phyloP scores from a whole-genome alignment of 2,113 vertebrate genomes.

The Mesocricetus auratus region DNA sequence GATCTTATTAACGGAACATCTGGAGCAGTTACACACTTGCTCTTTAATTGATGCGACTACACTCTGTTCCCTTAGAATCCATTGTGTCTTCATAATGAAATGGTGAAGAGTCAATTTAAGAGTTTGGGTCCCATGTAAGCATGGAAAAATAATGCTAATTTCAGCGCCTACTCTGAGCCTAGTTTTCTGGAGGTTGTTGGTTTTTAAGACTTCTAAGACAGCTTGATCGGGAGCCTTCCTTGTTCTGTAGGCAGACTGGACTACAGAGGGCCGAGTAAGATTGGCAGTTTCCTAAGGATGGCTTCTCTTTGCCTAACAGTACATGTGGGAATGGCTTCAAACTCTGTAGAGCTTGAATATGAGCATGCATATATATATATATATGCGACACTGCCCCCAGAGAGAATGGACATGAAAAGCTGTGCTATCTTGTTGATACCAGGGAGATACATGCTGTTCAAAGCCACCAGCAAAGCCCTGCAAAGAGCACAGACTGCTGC shows the following conservation, averaged over 20 bases:
- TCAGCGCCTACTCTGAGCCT: slow-evolving; percentile 46
- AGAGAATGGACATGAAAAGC: background rate
- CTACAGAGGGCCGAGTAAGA: slow-evolving; percentile 73
- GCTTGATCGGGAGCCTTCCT: slow-evolving; percentile 73
- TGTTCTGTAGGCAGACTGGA: slow-evolving; percentile 68
- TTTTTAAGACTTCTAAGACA: slow-evolving; percentile 46
- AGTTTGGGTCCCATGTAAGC: slow-evolving; percentile 29
- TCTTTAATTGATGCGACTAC: slow-evolving; percentile 75
- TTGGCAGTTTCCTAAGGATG: slow-evolving; percentile 74
- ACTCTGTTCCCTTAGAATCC: slow-evolving; percentile 24
- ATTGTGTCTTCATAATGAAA: slow-evolving; percentile 61
- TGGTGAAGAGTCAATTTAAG: slow-evolving; percentile 45
- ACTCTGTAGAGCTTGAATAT: slow-evolving; percentile 55
- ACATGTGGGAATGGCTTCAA: slow-evolving; percentile 67
- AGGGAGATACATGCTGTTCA: slow-evolving; percentile 51
- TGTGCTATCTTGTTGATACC: background rate
- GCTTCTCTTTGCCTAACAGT: slow-evolving; percentile 77
- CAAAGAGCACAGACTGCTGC: slow-evolving; percentile 31
- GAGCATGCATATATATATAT: too few relatives aligned
- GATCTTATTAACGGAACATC: slow-evolving; percentile 76
- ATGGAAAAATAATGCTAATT: slow-evolving; percentile 69
- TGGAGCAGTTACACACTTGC: slow-evolving; percentile 62
- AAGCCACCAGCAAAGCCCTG: slow-evolving; percentile 53
- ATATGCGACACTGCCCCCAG: background rate
- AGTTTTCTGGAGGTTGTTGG: slow-evolving; percentile 60